Percentiles rank a stretch among this genome's conserved stretches.
phyloP scores from a whole-genome alignment of 1,140 invertebrate genomes.

The Andrena cerasifolii region DNA sequence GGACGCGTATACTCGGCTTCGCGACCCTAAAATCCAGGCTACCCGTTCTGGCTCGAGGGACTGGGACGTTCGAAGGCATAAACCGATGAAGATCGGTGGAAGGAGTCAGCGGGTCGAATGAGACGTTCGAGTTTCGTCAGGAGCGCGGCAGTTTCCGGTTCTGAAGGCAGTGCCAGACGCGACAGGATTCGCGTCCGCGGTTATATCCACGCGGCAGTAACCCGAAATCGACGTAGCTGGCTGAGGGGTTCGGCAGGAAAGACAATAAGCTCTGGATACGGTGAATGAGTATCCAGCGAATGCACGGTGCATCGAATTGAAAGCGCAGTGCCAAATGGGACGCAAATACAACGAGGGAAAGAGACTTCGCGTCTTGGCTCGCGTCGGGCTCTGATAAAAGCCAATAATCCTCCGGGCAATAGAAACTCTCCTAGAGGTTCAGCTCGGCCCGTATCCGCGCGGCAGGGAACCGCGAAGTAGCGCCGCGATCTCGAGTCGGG shows the following conservation, averaged over 20 bases:
- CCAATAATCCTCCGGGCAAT: constrained; percentile 72
- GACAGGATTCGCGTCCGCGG: constrained; percentile 17
- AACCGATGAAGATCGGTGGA: neutral
- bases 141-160: constrained; percentile 23
- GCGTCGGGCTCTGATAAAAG: constrained; percentile 71
- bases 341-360: constrained; percentile 71
- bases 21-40: neutral
- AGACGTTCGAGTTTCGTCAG: constrained; percentile 10
- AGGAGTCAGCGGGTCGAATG: neutral
- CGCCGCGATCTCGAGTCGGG: too few relatives aligned
- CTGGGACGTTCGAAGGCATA: neutral
- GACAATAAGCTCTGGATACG: constrained; percentile 66
- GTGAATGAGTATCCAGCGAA: constrained; percentile 63
- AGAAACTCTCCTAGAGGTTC: constrained; percentile 49
- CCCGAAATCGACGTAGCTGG: constrained; percentile 46
- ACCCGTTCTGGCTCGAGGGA: neutral
- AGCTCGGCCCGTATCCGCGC: neutral
- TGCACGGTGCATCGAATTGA: constrained; percentile 67
- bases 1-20: neutral
- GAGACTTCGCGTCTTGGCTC: constrained; percentile 67
- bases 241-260: constrained; percentile 18
- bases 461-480: neutral
- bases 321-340: constrained; percentile 74
- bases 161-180: constrained; percentile 2
- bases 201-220: constrained; percentile 13